These are phyloP conservation scores for Novumbra hubbsi DNA, from an alignment of 2,797 vertebrate species.

Conservation along the genomic window DNA sequence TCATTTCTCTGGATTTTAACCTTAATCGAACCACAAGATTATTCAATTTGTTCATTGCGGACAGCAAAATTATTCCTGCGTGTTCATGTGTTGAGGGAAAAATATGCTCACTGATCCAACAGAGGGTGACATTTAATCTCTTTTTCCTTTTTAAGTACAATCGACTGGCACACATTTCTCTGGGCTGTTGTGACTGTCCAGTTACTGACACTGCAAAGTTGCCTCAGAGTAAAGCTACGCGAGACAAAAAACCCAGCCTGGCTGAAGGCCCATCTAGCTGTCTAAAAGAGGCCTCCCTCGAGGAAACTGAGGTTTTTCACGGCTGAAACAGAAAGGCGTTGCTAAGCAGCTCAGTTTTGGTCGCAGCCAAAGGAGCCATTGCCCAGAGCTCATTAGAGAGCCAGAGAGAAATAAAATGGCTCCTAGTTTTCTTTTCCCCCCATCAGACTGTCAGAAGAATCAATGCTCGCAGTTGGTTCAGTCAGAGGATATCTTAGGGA, in stretches of 20 bases:
- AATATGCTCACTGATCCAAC: not conserved
- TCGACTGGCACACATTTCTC: not conserved
- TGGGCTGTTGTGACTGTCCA: slow-evolving; percentile 21
- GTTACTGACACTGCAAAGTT: slow-evolving; percentile 41
- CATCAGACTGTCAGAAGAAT: slow-evolving; percentile 23
- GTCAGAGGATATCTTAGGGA: slow-evolving; percentile 42
- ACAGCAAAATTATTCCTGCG: not conserved
- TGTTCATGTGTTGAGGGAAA: not conserved
- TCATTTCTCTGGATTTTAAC: slow-evolving; percentile 36
- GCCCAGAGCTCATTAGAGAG: slow-evolving; percentile 60
- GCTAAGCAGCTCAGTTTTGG: slow-evolving; percentile 52
- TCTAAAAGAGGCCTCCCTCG: slow-evolving; percentile 56
- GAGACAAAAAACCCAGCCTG: not conserved
- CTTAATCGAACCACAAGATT: not conserved
- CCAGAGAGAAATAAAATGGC: slow-evolving; percentile 30
- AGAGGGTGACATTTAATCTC: not conserved
- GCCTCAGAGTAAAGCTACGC: slow-evolving; percentile 35
- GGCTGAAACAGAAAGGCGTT: slow-evolving; percentile 62
- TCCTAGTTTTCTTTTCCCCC: not conserved
- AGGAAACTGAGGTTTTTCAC: slow-evolving; percentile 57
- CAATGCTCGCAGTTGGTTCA: slow-evolving; percentile 30
- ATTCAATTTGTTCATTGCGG: not conserved
- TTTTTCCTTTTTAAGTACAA: not conserved
- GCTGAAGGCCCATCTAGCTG: slow-evolving; percentile 41
- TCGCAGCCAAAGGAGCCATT: slow-evolving; percentile 44